Percentiles rank a stretch among this genome's conserved stretches.
phyloP scores from a whole-genome alignment of 2,888 invertebrate species.

The Halictus ligatus region DNA sequence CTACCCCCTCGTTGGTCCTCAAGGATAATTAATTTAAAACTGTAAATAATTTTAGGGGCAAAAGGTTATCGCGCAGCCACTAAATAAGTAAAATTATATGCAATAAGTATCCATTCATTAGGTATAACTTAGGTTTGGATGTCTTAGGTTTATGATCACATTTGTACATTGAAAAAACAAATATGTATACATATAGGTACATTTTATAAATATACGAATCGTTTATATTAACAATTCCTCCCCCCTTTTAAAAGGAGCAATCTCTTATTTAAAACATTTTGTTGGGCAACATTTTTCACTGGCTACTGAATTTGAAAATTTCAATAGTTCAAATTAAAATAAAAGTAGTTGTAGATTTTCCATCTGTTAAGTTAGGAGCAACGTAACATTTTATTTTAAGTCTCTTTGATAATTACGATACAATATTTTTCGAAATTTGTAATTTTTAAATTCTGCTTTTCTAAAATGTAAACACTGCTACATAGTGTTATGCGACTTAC shows the following conservation, averaged over 20 bases:
- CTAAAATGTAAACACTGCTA: neutral
- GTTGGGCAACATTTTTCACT: neutral
- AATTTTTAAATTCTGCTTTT: neutral
- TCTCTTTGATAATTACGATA: neutral
- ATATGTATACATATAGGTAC: neutral
- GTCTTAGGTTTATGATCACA: neutral
- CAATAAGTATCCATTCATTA: neutral
- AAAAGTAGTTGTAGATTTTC: neutral
- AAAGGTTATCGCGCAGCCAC: neutral
- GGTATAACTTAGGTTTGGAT: neutral
- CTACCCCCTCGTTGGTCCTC: slow-evolving; percentile 90
- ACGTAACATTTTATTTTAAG: neutral
- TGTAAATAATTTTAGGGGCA: slow-evolving; percentile 10
- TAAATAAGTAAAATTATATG: neutral
- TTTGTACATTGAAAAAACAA: slow-evolving; percentile 7
- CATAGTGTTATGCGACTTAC: neutral
- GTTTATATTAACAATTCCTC: neutral
- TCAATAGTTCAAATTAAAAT: neutral
- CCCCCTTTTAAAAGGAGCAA: neutral
- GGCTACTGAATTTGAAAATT: neutral
- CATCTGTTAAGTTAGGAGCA: neutral
- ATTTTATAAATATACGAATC: slow-evolving; percentile 16
- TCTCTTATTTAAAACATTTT: neutral
- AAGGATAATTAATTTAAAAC: slow-evolving; percentile 20
- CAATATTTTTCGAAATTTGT: neutral